Base-by-base conservation (phyloP, 1,140 invertebrate species). In the Pentalonia nigronervosa region DNA sequence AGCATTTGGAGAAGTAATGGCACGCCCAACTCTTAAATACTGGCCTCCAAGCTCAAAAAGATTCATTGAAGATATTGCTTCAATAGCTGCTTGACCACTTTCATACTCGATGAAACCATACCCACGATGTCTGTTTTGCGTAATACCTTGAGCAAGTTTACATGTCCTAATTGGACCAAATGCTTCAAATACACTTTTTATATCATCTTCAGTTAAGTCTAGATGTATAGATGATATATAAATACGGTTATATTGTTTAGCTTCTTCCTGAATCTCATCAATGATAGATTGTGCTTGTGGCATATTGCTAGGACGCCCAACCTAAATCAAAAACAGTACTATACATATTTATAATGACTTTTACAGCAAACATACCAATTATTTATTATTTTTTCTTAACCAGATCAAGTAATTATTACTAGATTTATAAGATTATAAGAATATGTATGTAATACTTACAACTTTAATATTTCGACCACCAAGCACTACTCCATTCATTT, bases 401-500 rank as follows among this genome's bases (percentile, higher is more conserved):
- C 4, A 41, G 41, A 41, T 41, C 41, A 41, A 41, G 2, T 41
- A 41, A 2, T 41, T 41, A 41, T 41, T 41, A 76, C 41, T 41
- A 41, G 30, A 4, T 76, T n/a, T 34, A 76, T n/a, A 76, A 76
- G 60, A 76, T 76, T 76, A 34, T 76, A 76, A 76, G 4, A 45
- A 76, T 7, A 48, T 36, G 21, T 34, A 23, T 21, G 21, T 41
- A 41, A 21, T 93, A 94, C 94, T 92, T 93, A 94, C 94, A 95
- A 97, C 97, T 96, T 98, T 98, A 95, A 98, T 97, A 95, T 98
- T 98, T 95, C 99, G 96, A 93, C 99, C 99, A 94, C 99, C 99
- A 95, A 99, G 98, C 97, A 99, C 98, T 92, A 99, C 98, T 48
- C 99, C 99, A 95, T 99, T 99, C 99, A 99, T 99, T 96, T 99